phyloP scores from a whole-genome alignment of 2,888 invertebrate genomes.

The Cerceris rybyensis region DNA sequence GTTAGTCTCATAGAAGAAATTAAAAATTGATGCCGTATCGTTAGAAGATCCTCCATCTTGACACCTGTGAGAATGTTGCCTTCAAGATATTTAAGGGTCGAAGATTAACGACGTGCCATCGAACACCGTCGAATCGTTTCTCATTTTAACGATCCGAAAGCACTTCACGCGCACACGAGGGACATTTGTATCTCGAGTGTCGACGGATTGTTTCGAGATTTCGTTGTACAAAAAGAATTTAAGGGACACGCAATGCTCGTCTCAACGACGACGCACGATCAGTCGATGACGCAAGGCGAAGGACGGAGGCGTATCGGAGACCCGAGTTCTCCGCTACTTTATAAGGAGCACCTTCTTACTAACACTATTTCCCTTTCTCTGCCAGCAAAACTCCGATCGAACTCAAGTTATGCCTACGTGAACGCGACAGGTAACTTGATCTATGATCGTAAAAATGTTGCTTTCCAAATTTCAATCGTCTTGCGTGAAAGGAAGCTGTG shows the following conservation, averaged over 20 bases:
- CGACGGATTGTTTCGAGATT: conserved; percentile 13
- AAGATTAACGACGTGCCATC: neutral
- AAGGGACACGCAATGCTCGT: conserved; percentile 49
- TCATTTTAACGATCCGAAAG: too few relatives aligned
- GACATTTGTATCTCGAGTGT: neutral
- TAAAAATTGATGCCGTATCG: neutral
- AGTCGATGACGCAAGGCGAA: conserved; percentile 74
- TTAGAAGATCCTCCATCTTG: neutral
- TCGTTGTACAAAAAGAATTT: conserved; percentile 41
- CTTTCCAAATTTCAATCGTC: conserved; percentile 11
- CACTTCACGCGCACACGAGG: too few relatives aligned
- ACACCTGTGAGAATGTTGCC: neutral
- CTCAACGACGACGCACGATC: conserved; percentile 57
- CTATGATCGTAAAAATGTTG: conserved; percentile 18
- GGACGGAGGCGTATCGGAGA: conserved; percentile 73
- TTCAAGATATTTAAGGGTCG: too few relatives aligned
- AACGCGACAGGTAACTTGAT: neutral
- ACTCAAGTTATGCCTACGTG: conserved; percentile 38
- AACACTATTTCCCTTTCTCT: conserved; percentile 63
- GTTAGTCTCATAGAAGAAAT: too few relatives aligned
- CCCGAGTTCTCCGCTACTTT: conserved; percentile 73
- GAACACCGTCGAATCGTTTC: neutral
- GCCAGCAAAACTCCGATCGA: conserved; percentile 45
- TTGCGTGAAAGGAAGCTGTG: neutral
- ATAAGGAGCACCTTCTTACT: conserved; percentile 76